Base-by-base conservation (phyloP, 2,797 vertebrate genomes). In the Macrochelys suwanniensis region DNA sequence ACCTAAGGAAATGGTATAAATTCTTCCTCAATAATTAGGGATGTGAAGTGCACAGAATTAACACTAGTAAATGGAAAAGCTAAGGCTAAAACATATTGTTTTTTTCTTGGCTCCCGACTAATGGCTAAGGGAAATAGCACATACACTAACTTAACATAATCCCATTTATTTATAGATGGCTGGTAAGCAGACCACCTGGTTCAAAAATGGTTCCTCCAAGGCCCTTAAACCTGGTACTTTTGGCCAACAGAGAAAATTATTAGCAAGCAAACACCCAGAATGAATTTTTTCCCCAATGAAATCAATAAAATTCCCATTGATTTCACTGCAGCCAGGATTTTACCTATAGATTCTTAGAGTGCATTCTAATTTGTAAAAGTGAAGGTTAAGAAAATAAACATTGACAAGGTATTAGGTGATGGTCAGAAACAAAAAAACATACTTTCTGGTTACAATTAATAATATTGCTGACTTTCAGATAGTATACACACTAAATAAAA, bases 341-440 rank as follows among this genome's bases (percentile, higher is more conserved):
- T 49, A 0, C 1, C 2, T 57, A 2, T 87, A 86, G 91, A 83
- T 80, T 82, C 10, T 89, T 51, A 82, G 54, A 11, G 3, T 6
- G 2, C 50, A 92, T 84, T 82, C 4, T 26, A 89, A 28, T 9
- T 61, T 7, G 0, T 1, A 5, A 5, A 6, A 90, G 4, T 74
- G 5, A 50, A n/a, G 25, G 2, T 53, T 80, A 93, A 15, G n/a
- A 94, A 95, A 89, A 9, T 2, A 88, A 77, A 56, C 45, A 50
- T 7, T 51, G 3, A 74, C 80, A 51, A 25, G 6, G 5, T 28
- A n/a, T 42, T 42, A 42, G 12, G 65, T 11, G 42, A 21, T 42
- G 23, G 3, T 74, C 23, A 74, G 33, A 21, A 49, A 15, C 76
- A 28, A n/a, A 47, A 7, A 31, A 54, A 2, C 2, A 1, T 0